phyloP scores from a whole-genome alignment of 2,113 vertebrate species.

The Rynchops niger region DNA sequence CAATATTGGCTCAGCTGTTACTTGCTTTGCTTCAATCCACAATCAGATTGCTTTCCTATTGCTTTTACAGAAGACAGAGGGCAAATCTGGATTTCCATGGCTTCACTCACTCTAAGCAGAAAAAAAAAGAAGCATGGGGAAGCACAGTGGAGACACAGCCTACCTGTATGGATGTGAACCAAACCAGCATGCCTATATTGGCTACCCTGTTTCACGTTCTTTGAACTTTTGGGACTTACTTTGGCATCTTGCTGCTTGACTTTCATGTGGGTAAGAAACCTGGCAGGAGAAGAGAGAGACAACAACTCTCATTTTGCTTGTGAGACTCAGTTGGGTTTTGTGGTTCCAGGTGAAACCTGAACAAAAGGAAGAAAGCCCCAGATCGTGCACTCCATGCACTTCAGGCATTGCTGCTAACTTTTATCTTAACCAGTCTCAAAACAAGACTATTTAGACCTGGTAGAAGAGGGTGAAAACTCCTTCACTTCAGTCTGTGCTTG shows the following conservation, averaged over 20 bases:
- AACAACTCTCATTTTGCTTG: not conserved
- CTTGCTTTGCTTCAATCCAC: not conserved
- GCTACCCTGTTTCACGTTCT: not conserved
- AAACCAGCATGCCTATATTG: not conserved
- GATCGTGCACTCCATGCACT: not conserved
- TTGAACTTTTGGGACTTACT: not conserved
- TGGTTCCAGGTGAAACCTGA: not conserved
- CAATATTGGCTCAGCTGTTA: not conserved
- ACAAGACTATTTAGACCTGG: not conserved
- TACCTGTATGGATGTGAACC: not conserved
- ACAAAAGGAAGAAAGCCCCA: not conserved
- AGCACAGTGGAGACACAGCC: not conserved
- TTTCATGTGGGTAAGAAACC: not conserved
- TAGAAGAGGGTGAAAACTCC: not conserved
- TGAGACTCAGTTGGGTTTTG: not conserved
- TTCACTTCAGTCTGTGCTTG: not conserved
- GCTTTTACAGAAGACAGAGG: not conserved
- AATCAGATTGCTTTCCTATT: not conserved
- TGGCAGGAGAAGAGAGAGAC: not conserved
- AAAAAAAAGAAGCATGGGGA: not conserved
- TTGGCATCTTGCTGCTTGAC: not conserved
- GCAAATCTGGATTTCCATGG: not conserved
- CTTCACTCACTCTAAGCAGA: not conserved
- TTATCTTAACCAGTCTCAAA: not conserved
- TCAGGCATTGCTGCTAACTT: not conserved